phyloP scores from a whole-genome alignment of 2,888 invertebrate species.

The Heliconius aoede region DNA sequence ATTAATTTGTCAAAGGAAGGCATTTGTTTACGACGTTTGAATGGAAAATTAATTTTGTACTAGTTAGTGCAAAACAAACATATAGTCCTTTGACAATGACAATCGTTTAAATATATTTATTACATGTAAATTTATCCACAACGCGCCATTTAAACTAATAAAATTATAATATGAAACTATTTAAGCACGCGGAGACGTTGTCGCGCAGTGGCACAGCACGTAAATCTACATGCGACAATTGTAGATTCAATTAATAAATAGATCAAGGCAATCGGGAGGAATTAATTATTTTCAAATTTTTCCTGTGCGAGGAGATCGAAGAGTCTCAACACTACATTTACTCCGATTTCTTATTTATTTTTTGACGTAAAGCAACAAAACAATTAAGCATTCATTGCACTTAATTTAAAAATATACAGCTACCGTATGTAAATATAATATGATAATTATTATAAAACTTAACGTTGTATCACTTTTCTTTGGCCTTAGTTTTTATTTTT shows the following conservation, averaged over 20 bases:
- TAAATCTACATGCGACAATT: too few relatives aligned
- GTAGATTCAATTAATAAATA: background rate
- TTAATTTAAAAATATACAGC: conserved; percentile 1
- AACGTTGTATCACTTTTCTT: conserved; percentile 6
- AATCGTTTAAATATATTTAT: background rate
- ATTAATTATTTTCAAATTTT: too few relatives aligned
- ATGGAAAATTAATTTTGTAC: conserved; percentile 8
- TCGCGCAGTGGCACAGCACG: too few relatives aligned
- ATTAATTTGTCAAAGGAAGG: background rate
- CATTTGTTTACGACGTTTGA: background rate
- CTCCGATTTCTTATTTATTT: too few relatives aligned
- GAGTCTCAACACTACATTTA: background rate
- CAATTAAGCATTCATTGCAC: background rate
- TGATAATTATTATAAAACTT: background rate
- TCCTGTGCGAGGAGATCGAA: background rate
- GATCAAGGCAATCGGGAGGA: too few relatives aligned
- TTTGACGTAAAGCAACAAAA: background rate
- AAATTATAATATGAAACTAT: background rate
- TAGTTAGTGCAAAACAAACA: conserved; percentile 3
- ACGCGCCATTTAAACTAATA: background rate
- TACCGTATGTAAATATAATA: background rate
- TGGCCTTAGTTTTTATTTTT: conserved; percentile 3
- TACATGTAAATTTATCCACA: background rate
- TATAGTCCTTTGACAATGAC: background rate
- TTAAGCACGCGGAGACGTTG: background rate